Percentiles rank a stretch among this genome's conserved stretches.
Evolutionary conservation across 1,140 invertebrate genomes (phyloP).

Genomic region (Neodiprion lecontei): DNA sequence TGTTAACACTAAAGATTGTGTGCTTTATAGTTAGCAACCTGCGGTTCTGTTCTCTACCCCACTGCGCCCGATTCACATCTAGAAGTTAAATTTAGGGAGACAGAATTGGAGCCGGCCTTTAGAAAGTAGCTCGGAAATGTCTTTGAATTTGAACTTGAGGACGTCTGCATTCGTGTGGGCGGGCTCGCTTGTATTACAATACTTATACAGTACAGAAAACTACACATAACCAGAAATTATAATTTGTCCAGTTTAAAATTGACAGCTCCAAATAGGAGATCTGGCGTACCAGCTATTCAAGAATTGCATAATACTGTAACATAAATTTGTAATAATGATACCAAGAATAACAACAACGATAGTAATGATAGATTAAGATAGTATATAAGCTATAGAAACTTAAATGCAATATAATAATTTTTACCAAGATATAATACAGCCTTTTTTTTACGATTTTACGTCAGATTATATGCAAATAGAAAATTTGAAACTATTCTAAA

Average conservation of each 20-base stretch:
- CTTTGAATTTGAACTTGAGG: background rate
- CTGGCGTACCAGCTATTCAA: too few species aligned
- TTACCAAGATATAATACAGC: too few species aligned
- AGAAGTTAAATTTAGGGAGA: slow-evolving; percentile 7
- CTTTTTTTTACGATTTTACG: too few species aligned
- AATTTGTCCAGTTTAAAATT: background rate
- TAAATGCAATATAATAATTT: too few species aligned
- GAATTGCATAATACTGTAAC: too few species aligned
- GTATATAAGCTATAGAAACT: too few species aligned
- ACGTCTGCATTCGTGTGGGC: background rate
- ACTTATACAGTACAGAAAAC: background rate
- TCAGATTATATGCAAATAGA: too few species aligned
- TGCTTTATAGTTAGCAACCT: background rate
- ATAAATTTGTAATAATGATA: too few species aligned
- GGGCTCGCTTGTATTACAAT: background rate
- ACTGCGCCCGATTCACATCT: background rate
- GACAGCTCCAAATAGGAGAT: background rate
- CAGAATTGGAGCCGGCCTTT: background rate
- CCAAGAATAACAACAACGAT: too few species aligned
- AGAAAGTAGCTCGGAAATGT: background rate
- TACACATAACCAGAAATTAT: background rate
- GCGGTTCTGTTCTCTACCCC: background rate
- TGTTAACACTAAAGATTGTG: background rate
- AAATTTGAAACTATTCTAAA: too few species aligned
- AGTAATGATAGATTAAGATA: too few species aligned